Base-by-base conservation (phyloP, 2,113 vertebrate species). In the Dryoscopus gambensis region DNA sequence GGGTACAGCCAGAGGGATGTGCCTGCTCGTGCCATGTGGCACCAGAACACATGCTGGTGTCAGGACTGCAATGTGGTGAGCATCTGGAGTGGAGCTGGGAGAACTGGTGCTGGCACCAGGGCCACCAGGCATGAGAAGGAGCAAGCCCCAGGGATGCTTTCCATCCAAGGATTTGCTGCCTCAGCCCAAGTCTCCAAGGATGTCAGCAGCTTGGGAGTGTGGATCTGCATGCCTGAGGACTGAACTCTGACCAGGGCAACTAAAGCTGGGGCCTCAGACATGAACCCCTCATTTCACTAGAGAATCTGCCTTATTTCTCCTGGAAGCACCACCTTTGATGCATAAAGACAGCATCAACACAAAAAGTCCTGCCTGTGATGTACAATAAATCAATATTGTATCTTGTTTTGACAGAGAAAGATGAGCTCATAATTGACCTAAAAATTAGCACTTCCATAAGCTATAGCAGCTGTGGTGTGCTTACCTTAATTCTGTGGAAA, bases 31-130 rank as follows among this genome's bases (percentile, higher is more conserved):
- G 25, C 24, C 19, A 1, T 5, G 7, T 18, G 56, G 20, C 30
- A 73, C 25, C 30, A 27, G 50, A 49, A 9, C 39, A 65, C 10
- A 1, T 0, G 5, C 47, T 49, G 40, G 7, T 65, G 28, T 40
- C 0, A 0, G 30, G 12, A 9, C 2, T 78, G 55, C 21, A 35
- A 27, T 10, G 11, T 14, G 9, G 1, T 35, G n/a, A 37, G 57
- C 0, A 0, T 31, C 44, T 4, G 4, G 28, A 87, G 24, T 1
- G 3, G 28, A 76, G 52, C 37, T 79, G 62, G n/a, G 33, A 70
- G 9, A 50, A 22, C 20, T 62, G 42, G 21, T 33, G 52, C 24
- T 76, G 53, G 27, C 56, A 62, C 2, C 2, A 0, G 3, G 7
- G 10, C 25, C 39, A 31, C 13, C 16, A 46, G 47, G 33, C 19